Evolutionary conservation across 2,888 invertebrate genomes (phyloP).

Genomic region (Cheilosia urbana): DNA sequence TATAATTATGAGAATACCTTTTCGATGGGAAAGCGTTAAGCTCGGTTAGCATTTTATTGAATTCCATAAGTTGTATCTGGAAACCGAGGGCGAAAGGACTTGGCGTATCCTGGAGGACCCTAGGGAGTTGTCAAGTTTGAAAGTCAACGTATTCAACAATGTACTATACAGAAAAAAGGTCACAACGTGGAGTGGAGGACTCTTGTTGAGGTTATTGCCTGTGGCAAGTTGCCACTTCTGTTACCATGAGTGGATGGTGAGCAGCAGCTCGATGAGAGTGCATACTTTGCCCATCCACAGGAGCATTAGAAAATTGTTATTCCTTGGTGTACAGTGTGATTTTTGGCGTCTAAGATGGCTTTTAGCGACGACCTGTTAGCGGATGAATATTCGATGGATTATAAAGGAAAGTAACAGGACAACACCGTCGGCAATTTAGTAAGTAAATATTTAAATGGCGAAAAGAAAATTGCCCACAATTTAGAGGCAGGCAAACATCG

Average conservation of each 20-base stretch:
- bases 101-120: conserved; percentile 46
- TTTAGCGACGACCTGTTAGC: conserved; percentile 16
- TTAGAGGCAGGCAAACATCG: too few relatives aligned
- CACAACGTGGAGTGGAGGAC: conserved; percentile 8
- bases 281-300: conserved; percentile 31
- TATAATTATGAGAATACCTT: conserved; percentile 57
- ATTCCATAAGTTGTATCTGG: conserved; percentile 44
- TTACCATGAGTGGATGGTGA: conserved; percentile 53
- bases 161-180: conserved; percentile 36
- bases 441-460: too few relatives aligned
- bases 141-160: conserved; percentile 72
- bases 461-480: too few relatives aligned
- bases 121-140: conserved; percentile 70
- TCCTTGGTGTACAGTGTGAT: conserved; percentile 24
- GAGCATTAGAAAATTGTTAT: conserved; percentile 45
- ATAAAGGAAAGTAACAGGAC: too few relatives aligned
- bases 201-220: conserved; percentile 37
- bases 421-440: too few relatives aligned
- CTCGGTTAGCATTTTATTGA: conserved; percentile 42
- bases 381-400: not conserved
- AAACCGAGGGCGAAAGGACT: conserved; percentile 23
- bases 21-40: not conserved
- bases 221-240: conserved; percentile 38
- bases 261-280: conserved; percentile 34
- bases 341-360: conserved; percentile 11